phyloP scores from a whole-genome alignment of 2,113 vertebrate species.

The Tachuris rubrigastra region DNA sequence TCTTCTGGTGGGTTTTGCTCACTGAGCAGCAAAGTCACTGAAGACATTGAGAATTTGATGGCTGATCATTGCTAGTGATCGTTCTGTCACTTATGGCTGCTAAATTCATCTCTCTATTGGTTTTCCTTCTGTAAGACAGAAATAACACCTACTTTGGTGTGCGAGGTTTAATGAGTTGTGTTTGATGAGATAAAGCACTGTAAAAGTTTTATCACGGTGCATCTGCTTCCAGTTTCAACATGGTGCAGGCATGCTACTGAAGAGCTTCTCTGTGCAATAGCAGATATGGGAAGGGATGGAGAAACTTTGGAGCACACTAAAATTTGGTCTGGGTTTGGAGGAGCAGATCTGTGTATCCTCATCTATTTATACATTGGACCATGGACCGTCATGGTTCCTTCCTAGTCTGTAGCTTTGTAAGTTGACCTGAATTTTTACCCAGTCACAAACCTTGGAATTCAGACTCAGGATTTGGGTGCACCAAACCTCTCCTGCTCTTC shows the following conservation, averaged over 20 bases:
- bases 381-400: neutral
- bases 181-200: slow-evolving; percentile 26
- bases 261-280: neutral
- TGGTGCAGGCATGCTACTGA: neutral
- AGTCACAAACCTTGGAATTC: neutral
- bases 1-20: neutral
- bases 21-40: neutral
- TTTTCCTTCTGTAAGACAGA: neutral
- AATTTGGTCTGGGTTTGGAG: neutral
- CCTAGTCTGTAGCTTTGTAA: neutral
- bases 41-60: neutral
- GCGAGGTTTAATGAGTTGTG: neutral
- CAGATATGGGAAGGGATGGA: neutral
- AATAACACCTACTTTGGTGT: neutral
- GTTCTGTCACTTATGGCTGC: neutral
- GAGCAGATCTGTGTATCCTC: neutral
- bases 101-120: neutral
- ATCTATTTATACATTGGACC: neutral
- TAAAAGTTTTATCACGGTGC: neutral
- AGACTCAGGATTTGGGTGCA: neutral
- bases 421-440: neutral
- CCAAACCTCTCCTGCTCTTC: fast-evolving
- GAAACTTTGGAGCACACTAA: neutral
- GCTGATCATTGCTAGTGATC: neutral
- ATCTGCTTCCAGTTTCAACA: neutral